phyloP scores from a whole-genome alignment of 2,888 invertebrate species.

The Dione vanillae region DNA sequence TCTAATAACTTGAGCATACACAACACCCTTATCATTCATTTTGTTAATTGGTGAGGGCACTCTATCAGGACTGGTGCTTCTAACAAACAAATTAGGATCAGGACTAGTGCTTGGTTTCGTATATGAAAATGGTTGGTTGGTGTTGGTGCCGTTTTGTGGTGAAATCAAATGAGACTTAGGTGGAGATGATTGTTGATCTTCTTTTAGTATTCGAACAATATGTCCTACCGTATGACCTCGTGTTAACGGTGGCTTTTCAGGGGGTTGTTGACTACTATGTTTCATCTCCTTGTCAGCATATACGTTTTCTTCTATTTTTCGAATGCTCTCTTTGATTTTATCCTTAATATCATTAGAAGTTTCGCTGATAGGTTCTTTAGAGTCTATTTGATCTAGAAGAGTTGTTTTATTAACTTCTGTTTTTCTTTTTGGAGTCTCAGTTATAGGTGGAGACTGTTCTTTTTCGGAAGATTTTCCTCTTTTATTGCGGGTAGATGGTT shows the following conservation, averaged over 20 bases:
- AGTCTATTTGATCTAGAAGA: slow-evolving; percentile 74
- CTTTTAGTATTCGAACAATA: slow-evolving; percentile 89
- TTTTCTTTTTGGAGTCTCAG: slow-evolving; percentile 75
- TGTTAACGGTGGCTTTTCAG: slow-evolving; percentile 87
- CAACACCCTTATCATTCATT: slow-evolving; percentile 85
- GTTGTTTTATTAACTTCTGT: slow-evolving; percentile 68
- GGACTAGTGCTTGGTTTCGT: slow-evolving; percentile 85
- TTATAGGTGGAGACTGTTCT: slow-evolving; percentile 68
- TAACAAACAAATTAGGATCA: slow-evolving; percentile 74
- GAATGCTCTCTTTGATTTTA: slow-evolving; percentile 80
- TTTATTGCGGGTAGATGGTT: slow-evolving; percentile 68
- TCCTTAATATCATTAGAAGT: slow-evolving; percentile 70
- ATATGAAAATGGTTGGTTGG: slow-evolving; percentile 93
- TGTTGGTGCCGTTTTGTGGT: slow-evolving; percentile 86
- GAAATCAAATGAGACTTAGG: slow-evolving; percentile 86
- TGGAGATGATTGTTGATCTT: slow-evolving; percentile 87
- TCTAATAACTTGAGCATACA: slow-evolving; percentile 90
- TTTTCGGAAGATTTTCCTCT: slow-evolving; percentile 70
- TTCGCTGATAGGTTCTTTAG: slow-evolving; percentile 63
- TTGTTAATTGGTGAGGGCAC: slow-evolving; percentile 74
- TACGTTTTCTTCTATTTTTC: slow-evolving; percentile 78
- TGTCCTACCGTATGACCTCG: slow-evolving; percentile 90
- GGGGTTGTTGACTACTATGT: slow-evolving; percentile 89
- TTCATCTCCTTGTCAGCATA: slow-evolving; percentile 86
- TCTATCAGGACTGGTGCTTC: slow-evolving; percentile 78